Base-by-base conservation (phyloP, 2,113 vertebrate genomes). In the Megaceryle maxima region DNA sequence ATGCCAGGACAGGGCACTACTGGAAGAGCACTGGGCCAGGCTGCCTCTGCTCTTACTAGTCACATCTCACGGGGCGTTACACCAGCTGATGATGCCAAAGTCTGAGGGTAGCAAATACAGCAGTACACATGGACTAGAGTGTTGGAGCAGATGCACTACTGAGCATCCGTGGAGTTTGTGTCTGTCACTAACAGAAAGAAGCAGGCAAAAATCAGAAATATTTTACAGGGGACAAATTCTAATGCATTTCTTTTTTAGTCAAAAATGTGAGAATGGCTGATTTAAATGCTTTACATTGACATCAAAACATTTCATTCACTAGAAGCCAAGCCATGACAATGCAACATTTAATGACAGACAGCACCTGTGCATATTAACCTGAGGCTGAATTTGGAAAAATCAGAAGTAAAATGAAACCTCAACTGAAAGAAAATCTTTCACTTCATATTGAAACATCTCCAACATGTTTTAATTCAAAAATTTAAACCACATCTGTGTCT, bases 61-160 rank as follows among this genome's bases (percentile, higher is more conserved):
- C 39, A 3, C 66, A 41, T 31, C 53, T 82, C 0, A 0, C 22
- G 4, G 5, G 14, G 4, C 3, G 9, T 26, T 51, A n/a, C 44
- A 74, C 4, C 35, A 77, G 48, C 35, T 48, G 31, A 7, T 3
- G 31, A 24, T 11, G 50, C 55, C 77, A 31, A 5, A 60, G n/a
- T 9, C 35, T 66, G 55, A 68, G 29, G 13, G 7, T 10, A 53
- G 21, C 29, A 46, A 56, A 13, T 13, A 29, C 72, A 86, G 31
- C 41, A 60, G 50, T 2, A 19, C 25, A 29, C 0, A 2, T 22
- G 31, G 86, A 15, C 31, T n/a, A n/a, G 19, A 56, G 19, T 7
- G 11, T 1, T 60, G 55, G 55, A 60, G 11, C 24, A 17, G 22
- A 11, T 11, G 29, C 39, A 19, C 19, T 66, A 29, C 35, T 74